A percentile compares a stretch with the other conserved stretches of the same genome.
Conservation (phyloP, 2,113 vertebrate species). For the Lagopus leucura region DNA sequence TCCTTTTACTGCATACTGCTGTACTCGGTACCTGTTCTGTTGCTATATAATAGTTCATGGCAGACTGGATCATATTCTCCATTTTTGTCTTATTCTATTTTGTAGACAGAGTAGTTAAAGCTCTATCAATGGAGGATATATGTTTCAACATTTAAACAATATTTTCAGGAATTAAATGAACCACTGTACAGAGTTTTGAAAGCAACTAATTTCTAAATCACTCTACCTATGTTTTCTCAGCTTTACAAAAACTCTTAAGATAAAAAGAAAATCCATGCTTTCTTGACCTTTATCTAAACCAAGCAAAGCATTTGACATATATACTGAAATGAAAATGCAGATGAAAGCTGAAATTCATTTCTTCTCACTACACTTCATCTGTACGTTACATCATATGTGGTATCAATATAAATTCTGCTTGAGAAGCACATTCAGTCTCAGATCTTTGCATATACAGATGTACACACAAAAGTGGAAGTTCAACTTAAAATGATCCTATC, state of each 20-base stretch:
- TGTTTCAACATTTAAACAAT: background rate
- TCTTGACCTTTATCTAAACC: constrained; percentile 51
- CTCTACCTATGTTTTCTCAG: background rate
- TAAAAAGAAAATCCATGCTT: background rate
- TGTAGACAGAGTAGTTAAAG: background rate
- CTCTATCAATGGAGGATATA: background rate
- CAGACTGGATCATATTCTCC: background rate
- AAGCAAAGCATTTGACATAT: constrained; percentile 20
- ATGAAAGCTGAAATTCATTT: constrained; percentile 37
- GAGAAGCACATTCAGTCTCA: background rate
- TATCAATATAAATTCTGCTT: background rate
- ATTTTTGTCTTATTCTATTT: background rate
- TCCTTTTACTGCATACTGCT: background rate
- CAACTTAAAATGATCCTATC: background rate
- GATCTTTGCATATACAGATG: background rate
- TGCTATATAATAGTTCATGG: background rate
- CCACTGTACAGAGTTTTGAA: background rate
- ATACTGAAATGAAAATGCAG: constrained; percentile 22
- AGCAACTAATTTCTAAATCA: background rate
- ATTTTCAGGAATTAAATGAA: background rate
- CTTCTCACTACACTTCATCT: background rate
- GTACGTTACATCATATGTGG: background rate
- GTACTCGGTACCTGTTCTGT: background rate
- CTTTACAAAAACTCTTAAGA: background rate
- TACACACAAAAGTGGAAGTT: background rate